These are phyloP conservation scores for Tauraco hartlaubi DNA, from an alignment of 2,797 vertebrate species.

Conservation along the genomic window DNA sequence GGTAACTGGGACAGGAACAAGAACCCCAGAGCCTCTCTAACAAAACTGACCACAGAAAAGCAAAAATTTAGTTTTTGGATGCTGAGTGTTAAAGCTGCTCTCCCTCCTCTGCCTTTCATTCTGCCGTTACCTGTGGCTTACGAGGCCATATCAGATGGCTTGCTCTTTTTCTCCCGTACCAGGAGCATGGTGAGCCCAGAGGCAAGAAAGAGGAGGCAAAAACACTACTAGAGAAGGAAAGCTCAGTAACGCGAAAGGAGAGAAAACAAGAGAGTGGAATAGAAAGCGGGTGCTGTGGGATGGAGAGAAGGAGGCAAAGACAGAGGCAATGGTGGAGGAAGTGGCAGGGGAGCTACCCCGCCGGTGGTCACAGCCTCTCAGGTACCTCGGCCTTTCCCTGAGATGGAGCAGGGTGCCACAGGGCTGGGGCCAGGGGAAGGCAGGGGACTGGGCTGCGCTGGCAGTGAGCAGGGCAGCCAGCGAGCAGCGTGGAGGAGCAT, in stretches of 20 bases:
- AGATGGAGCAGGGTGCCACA: neutral
- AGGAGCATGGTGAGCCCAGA: neutral
- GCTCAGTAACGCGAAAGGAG: neutral
- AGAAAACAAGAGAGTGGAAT: neutral
- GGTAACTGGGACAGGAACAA: neutral
- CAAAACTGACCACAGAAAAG: neutral
- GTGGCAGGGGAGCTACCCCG: neutral
- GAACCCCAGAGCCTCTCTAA: neutral
- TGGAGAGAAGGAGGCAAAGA: neutral
- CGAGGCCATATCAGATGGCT: neutral
- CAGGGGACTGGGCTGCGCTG: neutral
- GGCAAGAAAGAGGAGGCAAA: neutral
- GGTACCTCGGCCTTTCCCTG: neutral
- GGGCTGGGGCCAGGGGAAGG: neutral
- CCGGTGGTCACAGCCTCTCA: neutral
- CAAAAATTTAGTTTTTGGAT: neutral
- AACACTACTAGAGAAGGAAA: neutral
- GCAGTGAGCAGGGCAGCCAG: neutral
- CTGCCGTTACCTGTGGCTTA: neutral
- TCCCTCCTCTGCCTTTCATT: neutral
- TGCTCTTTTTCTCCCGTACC: neutral
- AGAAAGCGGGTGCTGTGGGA: neutral
- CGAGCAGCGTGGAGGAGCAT: accelerated
- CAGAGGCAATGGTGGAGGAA: neutral
- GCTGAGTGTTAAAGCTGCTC: neutral